Evolutionary conservation across 2,888 invertebrate species (phyloP), one percentile per base, ranked within the genome.

Genomic region (Plutella xylostella): DNA sequence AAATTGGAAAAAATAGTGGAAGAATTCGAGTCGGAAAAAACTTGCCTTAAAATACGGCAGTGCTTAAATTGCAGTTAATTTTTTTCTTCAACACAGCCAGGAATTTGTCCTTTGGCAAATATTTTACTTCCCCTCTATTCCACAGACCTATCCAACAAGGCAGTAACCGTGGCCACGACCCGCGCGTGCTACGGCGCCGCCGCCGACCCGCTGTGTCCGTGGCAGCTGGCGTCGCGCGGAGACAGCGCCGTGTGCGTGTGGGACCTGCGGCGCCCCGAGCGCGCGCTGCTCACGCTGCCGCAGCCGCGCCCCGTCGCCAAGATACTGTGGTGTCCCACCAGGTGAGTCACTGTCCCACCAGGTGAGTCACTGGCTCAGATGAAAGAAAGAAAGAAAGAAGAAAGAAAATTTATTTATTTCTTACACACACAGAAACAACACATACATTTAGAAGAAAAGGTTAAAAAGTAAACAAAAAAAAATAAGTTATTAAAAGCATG

Each of bases 301-400:
- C 91, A 90, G 58, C 71, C 77, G 25, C 90, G 90, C 61, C 88
- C 89, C 46, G 85, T 95, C 45, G 85, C 88, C 12, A 92, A 91
- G 74, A 86, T 96, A 42, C 86, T 88, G 48, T 97, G 97, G 97
- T 94, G 96, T 64, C 95, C 96, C 3, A 95, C 95, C 19, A 89
- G 92, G 88, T 90, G 60, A 1, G 31, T 7, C 21, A 15, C 37
- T 20, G 11, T 19, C 12, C 18, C 12, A 19, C 18, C 33, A 30
- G 30, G 30, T 5, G 28, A n/a, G 12, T 5, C 30, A 14, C 30
- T n/a, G 2, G 2, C 5, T 28, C 11, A 2, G 28, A 4, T 28
- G 11, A 12, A 28, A 28, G 2, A 28, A 9, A 9, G 9, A 28
- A 28, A 28, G 28, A 2, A n/a, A n/a, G n/a, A n/a, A n/a, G n/a